Evolutionary conservation across 2,888 invertebrate species (phyloP), one percentile per base, ranked within the genome.

Genomic region (Volucella inflata): DNA sequence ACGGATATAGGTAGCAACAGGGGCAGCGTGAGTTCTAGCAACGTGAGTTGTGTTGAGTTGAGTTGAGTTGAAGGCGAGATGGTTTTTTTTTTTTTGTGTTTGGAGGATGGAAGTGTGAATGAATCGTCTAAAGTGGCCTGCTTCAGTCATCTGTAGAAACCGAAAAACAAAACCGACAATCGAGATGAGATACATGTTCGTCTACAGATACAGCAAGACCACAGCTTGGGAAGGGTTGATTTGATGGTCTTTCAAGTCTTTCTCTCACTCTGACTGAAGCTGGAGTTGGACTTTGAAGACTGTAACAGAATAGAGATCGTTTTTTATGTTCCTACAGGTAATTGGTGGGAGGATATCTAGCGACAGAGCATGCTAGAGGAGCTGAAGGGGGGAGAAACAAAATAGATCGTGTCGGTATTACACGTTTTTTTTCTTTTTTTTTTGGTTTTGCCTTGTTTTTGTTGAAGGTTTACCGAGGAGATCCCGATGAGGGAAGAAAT

Each of bases 101-200:
- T 70, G 84, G 80, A 84, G 84, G 85, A 81, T 85, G 85, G 85
- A 85, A 81, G 85, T 85, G 85, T 85, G 85, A 85, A 85, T 85
- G 72, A 72, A 81, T 76, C 62, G 70, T 68, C 81, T n/a, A 81
- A 81, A 77, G 84, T 84, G 75, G 84, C 79, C 74, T 40, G 67
- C 53, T 72, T 75, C 51, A 46, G 14, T 81, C 81, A 68, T 76
- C 75, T 81, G 76, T 48, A 48, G 11, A 42, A 16, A 48, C 21
- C 55, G 51, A 17, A 64, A 42, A 64, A 48, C 21, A 59, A 67
- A 36, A 40, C 60, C 21, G 16, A 64, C 55, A 55, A 53, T 36
- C 50, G 36, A 8, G 30, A 30, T 30, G 51, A 38, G 44, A 72
- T 46, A 51, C 12, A 11, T 6, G n/a, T n/a, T n/a, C n/a, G n/a